Evolutionary conservation across 2,888 invertebrate genomes (phyloP).

Genomic region (Leptopterna dolabrata): DNA sequence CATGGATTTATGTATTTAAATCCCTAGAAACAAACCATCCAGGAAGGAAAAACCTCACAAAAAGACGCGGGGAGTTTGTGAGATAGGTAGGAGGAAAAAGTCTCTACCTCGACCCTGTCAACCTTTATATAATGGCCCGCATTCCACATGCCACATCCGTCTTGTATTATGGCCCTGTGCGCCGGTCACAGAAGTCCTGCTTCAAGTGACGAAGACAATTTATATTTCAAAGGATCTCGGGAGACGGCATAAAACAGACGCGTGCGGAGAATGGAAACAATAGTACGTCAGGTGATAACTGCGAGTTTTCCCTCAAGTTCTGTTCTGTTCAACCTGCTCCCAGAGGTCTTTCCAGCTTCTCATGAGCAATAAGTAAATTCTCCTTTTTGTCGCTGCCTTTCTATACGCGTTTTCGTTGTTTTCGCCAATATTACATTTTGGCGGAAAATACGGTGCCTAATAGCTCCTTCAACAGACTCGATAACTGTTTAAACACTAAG

Average conservation of each 20-base stretch:
- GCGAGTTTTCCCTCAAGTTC: not conserved
- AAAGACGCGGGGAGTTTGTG: not conserved
- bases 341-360: no score
- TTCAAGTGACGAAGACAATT: not conserved
- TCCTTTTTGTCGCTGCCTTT: no score
- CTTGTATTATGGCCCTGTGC: conserved; percentile 6
- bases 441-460: no score
- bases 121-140: not conserved
- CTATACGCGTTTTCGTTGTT: no score
- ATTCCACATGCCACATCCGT: conserved; percentile 8
- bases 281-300: not conserved
- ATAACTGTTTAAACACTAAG: no score
- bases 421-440: no score
- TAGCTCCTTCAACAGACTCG: no score
- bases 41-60: not conserved
- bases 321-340: not conserved
- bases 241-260: not conserved
- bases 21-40: not conserved
- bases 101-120: conserved; percentile 11
- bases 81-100: not conserved
- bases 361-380: no score
- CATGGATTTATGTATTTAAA: not conserved
- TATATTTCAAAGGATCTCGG: conserved; percentile 22
- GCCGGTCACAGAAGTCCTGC: not conserved
- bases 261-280: conserved; percentile 8